Evolutionary conservation across 1,140 invertebrate species (phyloP), one percentile per base, ranked within the genome.

Genomic region (Dufourea novaeangliae): DNA sequence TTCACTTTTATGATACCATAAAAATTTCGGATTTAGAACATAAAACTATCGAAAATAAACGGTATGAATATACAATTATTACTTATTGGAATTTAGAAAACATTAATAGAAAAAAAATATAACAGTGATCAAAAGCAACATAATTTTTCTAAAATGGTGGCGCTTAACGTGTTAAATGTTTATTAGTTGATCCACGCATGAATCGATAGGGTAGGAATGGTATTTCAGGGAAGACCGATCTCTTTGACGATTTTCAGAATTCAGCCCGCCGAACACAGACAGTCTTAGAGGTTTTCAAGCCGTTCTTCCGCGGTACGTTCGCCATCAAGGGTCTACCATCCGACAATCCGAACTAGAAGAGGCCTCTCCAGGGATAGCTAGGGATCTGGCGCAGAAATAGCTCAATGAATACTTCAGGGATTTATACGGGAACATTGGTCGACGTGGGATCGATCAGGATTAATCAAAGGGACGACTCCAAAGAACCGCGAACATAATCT

Each of bases 201-300:
- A 6, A 14, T 20, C 17, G 3, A 6, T 46, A 46, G 41, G 14
- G 41, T 46, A 20, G 6, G 20, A 20, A 8, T 20, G 10, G 52
- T 27, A 54, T 4, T 7, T 12, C 29, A 63, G 34, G 12, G 27
- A 75, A 41, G 1, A 67, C 12, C 74, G 54, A 72, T 71, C 7
- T 63, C 5, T 14, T 52, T 74, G 12, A 46, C 12, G 70, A 22
- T 82, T 94, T 94, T n/a, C 92, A 95, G 95, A 95, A 95, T 83
- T 95, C 95, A n/a, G 95, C 95, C 14, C 94, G 94, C 61, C 93
- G 95, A 57, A 95, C 95, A 73, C 94, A 95, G 79, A 93, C 93
- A 1, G 92, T 95, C 80, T 88, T 95, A 61, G 92, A 95, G 34
- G 91, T 95, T 12, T 95, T 96, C 86, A 95, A 95, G 68, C 95